Evolutionary conservation across 2,888 invertebrate species (phyloP), one percentile per base, ranked within the genome.

Genomic region (Agrotis exclamationis): DNA sequence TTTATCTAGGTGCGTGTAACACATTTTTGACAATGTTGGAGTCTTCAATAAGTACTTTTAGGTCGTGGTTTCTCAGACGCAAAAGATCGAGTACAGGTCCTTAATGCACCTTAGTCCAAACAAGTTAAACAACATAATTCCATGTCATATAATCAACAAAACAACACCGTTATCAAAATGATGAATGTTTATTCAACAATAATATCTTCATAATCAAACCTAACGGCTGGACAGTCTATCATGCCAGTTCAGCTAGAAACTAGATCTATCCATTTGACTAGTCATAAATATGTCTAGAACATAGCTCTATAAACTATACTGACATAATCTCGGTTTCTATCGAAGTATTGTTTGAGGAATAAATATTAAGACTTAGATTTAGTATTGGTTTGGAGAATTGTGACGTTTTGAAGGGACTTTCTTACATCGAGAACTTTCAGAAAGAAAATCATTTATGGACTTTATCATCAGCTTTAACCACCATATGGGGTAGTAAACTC

Each of bases 151-250:
- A 39, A 74, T 63, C 63, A 20, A 13, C 33, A 79, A n/a, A 13
- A 39, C 58, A 63, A 47, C 59, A 53, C 14, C 28, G 44, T 60
- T 75, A 77, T 77, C 80, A 63, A 57, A 28, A 80, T 78, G 70
- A 78, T 64, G 33, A 50, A 78, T 80, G 70, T 20, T 53, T 33
- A 63, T 69, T 79, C 63, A 22, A 50, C 4, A 3, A 13, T 47
- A 72, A 73, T 76, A 73, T 73, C 74, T 78, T 73, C 54, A 79
- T 79, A 51, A 73, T 78, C 79, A 66, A 73, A 73, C 50, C 71
- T 56, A 65, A 63, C n/a, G 45, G 5, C 56, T n/a, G 14, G 60
- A 54, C 51, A n/a, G 22, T 76, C 48, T 57, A 60, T 76, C 63
- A 80, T 76, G 66, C 72, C 22, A 73, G 56, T 77, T 51, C 56